phyloP scores from a whole-genome alignment of 2,113 vertebrate genomes.

The Vulpes lagopus region DNA sequence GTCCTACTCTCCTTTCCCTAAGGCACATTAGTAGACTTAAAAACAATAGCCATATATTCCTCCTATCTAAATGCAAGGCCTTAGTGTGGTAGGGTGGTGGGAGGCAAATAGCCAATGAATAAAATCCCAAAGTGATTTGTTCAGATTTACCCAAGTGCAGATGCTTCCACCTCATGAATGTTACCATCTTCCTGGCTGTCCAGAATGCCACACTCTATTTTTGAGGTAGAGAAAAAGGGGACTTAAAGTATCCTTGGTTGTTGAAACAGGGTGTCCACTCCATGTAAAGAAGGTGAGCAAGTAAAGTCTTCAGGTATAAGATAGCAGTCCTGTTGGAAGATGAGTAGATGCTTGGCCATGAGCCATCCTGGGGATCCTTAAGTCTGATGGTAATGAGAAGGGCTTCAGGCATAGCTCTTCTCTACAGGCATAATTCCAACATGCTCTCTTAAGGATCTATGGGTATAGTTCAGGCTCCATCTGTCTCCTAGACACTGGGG shows the following conservation, averaged over 20 bases:
- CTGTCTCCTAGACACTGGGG: not conserved
- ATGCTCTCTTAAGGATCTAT: not conserved
- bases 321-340: not conserved
- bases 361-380: not conserved
- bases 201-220: not conserved
- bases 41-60: not conserved
- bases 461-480: not conserved
- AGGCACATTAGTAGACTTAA: not conserved
- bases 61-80: not conserved
- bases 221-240: not conserved
- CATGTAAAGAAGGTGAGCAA: not conserved
- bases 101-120: not conserved
- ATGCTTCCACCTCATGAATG: not conserved
- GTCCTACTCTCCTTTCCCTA: not conserved
- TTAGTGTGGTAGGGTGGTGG: accelerated
- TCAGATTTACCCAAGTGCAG: not conserved
- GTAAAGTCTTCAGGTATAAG: not conserved
- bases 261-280: not conserved
- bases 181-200: not conserved
- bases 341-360: not conserved
- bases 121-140: conserved; percentile 1
- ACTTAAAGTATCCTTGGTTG: not conserved
- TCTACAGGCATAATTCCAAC: not conserved
- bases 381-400: not conserved
- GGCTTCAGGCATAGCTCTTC: not conserved